Conservation (phyloP, 2,113 vertebrate genomes). For the Eubucco bourcierii region DNA sequence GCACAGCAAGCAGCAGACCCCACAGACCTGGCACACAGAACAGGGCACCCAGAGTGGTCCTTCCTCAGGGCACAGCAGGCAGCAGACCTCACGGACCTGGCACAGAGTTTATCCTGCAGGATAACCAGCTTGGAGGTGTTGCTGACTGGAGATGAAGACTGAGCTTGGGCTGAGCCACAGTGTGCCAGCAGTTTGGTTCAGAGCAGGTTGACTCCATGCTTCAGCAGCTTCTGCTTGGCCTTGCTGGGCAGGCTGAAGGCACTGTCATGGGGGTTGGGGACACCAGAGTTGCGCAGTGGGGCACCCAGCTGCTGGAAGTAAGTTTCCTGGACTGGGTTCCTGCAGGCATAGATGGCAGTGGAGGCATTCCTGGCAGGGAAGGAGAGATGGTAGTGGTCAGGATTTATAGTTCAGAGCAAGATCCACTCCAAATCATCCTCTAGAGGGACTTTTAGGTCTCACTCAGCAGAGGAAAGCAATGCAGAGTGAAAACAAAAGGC, state of each 20-base stretch:
- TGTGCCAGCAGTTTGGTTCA: conserved; percentile 52
- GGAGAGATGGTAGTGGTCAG: background rate
- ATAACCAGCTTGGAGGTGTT: background rate
- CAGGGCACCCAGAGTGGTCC: too few relatives aligned
- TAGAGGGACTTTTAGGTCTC: background rate
- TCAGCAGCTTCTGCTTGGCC: conserved; percentile 89
- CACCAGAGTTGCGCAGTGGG: conserved; percentile 82
- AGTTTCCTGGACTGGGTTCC: conserved; percentile 85
- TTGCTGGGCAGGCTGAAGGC: conserved; percentile 85
- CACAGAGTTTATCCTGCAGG: fast-evolving
- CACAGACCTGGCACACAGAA: too few relatives aligned
- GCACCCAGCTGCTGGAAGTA: conserved; percentile 87
- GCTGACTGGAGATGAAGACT: background rate
- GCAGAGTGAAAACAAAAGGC: background rate
- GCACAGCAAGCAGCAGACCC: background rate
- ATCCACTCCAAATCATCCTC: background rate
- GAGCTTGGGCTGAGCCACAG: fast-evolving
- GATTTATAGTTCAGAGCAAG: background rate
- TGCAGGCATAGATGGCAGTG: conserved; percentile 82
- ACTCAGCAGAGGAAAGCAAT: background rate
- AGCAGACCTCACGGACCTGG: too few relatives aligned
- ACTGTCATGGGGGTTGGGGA: conserved; percentile 87
- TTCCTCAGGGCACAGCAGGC: too few relatives aligned
- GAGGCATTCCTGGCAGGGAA: conserved; percentile 79
- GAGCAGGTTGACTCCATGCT: conserved; percentile 92